Evolutionary conservation across 2,113 vertebrate genomes (phyloP), one percentile per base, ranked within the genome.

Genomic region (Archocentrus centrarchus): DNA sequence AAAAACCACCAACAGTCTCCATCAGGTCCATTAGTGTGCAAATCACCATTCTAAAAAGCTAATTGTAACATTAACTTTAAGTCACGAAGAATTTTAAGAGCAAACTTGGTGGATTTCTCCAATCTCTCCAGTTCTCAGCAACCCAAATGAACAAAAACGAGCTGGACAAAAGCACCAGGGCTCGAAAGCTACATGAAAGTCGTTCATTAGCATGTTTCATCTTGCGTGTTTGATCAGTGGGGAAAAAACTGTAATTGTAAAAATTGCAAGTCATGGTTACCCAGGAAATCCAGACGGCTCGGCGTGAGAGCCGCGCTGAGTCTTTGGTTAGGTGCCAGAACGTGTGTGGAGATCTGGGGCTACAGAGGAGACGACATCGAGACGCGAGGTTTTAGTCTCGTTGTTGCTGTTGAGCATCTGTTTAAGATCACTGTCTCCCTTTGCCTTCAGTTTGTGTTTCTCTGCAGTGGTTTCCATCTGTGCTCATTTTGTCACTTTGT

Each of bases 221-320:
- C 47, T 32, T 35, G 2, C 32, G 47, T 53, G 68, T 73, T 73
- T 73, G 47, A 73, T 73, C 68, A 32, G 17, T 8, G 47, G 41
- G 41, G 24, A 68, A 3, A 20, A 53, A 32, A 55, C 8, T 35
- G 2, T 14, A 35, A 55, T 1, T 73, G 27, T 50, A 32, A 35
- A 73, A 70, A 70, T 70, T 70, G 44, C 44, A 70, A 73, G 68
- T 73, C 47, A 55, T 55, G 53, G 27, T 10, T 30, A 35, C 68
- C 53, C 11, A 32, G 47, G 20, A 55, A 73, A 18, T 0, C 47
- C 0, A 11, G 68, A 11, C 47, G 20, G 18, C 44, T 70, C 66
- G 1, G 1, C 24, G 18, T 30, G 64, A 7, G 41, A 70, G 27
- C 66, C 41, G 20, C 6, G 6, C 66, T 73, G 0, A 32, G 27